Evolutionary conservation across 2,888 invertebrate genomes (phyloP).

Genomic region (Epistrophella euchroma): DNA sequence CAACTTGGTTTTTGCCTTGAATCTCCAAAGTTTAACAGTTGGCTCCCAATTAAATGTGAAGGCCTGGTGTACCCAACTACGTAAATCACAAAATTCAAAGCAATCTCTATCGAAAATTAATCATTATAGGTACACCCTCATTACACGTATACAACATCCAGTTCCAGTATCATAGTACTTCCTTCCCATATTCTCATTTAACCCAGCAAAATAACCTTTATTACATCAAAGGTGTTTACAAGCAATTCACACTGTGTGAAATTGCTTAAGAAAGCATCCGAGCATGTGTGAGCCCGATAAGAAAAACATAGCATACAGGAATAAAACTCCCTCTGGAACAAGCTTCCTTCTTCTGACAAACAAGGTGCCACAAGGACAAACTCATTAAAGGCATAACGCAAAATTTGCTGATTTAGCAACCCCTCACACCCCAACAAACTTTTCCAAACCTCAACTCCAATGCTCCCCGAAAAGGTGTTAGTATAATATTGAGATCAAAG

Average conservation of each 20-base stretch:
- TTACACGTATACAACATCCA: conserved; percentile 15
- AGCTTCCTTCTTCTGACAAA: conserved; percentile 54
- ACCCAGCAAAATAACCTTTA: conserved; percentile 59
- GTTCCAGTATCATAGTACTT: conserved; percentile 9
- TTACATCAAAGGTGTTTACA: conserved; percentile 75
- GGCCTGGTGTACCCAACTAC: background rate
- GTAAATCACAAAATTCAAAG: conserved; percentile 18
- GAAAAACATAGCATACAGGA: conserved; percentile 4
- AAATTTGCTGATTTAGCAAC: conserved; percentile 68
- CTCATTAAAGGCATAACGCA: conserved; percentile 74
- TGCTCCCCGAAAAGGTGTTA: conserved; percentile 53
- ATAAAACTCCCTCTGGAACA: conserved; percentile 19
- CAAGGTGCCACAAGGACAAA: conserved; percentile 70
- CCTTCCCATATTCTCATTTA: background rate
- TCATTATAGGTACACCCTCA: conserved; percentile 46
- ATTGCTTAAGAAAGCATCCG: conserved; percentile 72
- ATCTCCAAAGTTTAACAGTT: too few relatives aligned
- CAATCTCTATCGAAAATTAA: conserved; percentile 15
- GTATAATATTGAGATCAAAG: conserved; percentile 64
- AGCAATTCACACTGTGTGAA: conserved; percentile 69
- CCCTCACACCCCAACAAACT: background rate
- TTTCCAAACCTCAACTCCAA: background rate
- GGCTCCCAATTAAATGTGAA: too few relatives aligned
- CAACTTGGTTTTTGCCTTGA: too few relatives aligned
- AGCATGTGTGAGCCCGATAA: conserved; percentile 75